A percentile compares a stretch with the other conserved stretches of the same genome.
Conservation (phyloP, 2,888 invertebrate genomes). For the Hemaris fuciformis region DNA sequence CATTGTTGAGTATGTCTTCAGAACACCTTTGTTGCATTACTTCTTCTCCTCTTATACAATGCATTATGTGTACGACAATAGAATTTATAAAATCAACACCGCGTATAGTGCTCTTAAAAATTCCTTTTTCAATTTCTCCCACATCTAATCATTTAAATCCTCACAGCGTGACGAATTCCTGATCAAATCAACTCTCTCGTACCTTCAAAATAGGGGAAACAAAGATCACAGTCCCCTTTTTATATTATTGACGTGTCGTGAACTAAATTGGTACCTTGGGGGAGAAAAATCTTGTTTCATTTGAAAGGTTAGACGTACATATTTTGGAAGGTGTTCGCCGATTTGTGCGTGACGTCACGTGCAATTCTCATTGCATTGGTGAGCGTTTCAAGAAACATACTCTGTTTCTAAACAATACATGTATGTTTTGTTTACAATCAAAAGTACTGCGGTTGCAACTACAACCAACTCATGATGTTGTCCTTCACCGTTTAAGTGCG, state of each 20-base stretch:
- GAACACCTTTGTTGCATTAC: not conserved
- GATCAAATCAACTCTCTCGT: constrained; percentile 54
- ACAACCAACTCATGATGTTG: no score
- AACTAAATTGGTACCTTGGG: constrained; percentile 69
- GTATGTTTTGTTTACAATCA: no score
- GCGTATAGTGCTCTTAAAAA: no score
- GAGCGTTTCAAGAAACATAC: not conserved
- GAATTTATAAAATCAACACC: not conserved
- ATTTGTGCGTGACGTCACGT: constrained; percentile 26
- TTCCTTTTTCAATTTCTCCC: constrained; percentile 3
- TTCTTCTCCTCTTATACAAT: not conserved
- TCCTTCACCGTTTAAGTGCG: no score
- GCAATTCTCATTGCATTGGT: not conserved
- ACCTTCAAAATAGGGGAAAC: constrained; percentile 49
- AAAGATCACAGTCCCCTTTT: constrained; percentile 62
- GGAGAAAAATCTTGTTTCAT: constrained; percentile 63
- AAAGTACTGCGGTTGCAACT: no score
- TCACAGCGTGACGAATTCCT: constrained; percentile 19
- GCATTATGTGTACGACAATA: not conserved
- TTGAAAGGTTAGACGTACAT: constrained; percentile 53
- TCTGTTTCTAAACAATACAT: not conserved
- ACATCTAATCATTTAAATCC: constrained; percentile 5
- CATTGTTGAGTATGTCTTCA: not conserved
- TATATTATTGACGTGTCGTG: constrained; percentile 70
- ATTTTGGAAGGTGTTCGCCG: constrained; percentile 19